These are phyloP conservation scores for Drosophila repleta DNA, from an alignment of 1,140 invertebrate species.

Conservation along the genomic window DNA sequence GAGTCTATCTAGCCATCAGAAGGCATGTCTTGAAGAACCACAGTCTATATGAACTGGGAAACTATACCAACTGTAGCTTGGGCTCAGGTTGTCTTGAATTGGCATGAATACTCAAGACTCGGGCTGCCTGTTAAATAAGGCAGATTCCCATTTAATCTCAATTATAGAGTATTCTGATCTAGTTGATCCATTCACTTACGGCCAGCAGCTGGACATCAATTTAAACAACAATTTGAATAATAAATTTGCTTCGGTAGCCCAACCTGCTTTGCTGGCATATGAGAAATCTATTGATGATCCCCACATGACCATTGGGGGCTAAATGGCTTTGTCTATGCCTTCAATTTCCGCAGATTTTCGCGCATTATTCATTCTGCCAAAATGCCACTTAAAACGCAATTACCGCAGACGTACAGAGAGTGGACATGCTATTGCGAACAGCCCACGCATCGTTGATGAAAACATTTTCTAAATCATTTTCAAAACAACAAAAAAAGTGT, in stretches of 20 bases:
- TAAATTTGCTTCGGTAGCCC: not conserved
- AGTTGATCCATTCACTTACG: too few relatives aligned
- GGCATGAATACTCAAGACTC: too few relatives aligned
- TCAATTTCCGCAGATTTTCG: constrained; percentile 10
- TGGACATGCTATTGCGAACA: constrained; percentile 13
- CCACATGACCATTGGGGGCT: not conserved
- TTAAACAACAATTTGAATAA: too few relatives aligned
- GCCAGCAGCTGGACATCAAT: too few relatives aligned
- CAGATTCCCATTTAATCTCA: too few relatives aligned
- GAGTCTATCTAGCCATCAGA: too few relatives aligned
- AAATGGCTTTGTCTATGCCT: constrained; percentile 22
- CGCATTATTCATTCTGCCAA: constrained; percentile 55
- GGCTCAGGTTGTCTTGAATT: too few relatives aligned
- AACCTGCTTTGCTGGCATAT: not conserved
- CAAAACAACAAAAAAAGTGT: constrained; percentile 24
- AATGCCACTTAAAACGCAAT: constrained; percentile 61
- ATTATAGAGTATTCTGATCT: too few relatives aligned
- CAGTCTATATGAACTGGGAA: too few relatives aligned
- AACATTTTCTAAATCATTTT: constrained; percentile 52
- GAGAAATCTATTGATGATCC: constrained; percentile 21
- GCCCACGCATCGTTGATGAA: constrained; percentile 51
- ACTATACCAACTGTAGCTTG: too few relatives aligned
- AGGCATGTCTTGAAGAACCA: too few relatives aligned
- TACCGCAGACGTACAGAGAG: constrained; percentile 42
- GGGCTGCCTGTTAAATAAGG: too few relatives aligned